phyloP scores from a whole-genome alignment of 1,140 invertebrate species.

The Phthorimaea operculella region DNA sequence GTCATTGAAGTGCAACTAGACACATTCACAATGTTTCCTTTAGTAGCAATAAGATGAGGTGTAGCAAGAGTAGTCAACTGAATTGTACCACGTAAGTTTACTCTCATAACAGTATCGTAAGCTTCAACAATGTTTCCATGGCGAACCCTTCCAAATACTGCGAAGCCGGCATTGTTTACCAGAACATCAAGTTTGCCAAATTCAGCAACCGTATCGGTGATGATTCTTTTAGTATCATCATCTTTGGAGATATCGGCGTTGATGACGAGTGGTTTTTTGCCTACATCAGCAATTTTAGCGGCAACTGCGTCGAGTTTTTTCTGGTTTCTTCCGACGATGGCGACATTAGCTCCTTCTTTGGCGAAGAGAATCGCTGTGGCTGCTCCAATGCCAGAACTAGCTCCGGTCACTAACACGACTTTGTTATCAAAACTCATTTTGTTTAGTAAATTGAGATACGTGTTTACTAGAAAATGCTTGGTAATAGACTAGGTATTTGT shows the following conservation, averaged over 20 bases:
- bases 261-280: constrained; percentile 53
- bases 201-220: constrained; percentile 66
- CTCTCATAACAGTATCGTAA: constrained; percentile 74
- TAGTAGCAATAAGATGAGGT: constrained; percentile 28
- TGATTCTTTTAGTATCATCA: constrained; percentile 68
- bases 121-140: constrained; percentile 74
- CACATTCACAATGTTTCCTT: too few relatives aligned
- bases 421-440: too few relatives aligned
- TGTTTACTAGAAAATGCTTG: too few relatives aligned
- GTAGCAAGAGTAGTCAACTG: constrained; percentile 12
- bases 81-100: constrained; percentile 43
- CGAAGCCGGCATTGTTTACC: constrained; percentile 79
- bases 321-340: constrained; percentile 15
- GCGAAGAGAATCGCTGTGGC: too few relatives aligned
- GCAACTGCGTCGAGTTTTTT: constrained; percentile 6
- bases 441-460: too few relatives aligned
- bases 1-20: constrained; percentile 82
- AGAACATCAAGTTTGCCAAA: constrained; percentile 71
- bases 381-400: too few relatives aligned
- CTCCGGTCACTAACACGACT: too few relatives aligned
- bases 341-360: constrained; percentile 16
- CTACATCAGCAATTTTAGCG: constrained; percentile 2
- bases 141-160: constrained; percentile 71
- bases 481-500: too few relatives aligned
- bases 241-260: constrained; percentile 73